Base-by-base conservation (phyloP, 2,113 vertebrate genomes). In the Hydropotes inermis region DNA sequence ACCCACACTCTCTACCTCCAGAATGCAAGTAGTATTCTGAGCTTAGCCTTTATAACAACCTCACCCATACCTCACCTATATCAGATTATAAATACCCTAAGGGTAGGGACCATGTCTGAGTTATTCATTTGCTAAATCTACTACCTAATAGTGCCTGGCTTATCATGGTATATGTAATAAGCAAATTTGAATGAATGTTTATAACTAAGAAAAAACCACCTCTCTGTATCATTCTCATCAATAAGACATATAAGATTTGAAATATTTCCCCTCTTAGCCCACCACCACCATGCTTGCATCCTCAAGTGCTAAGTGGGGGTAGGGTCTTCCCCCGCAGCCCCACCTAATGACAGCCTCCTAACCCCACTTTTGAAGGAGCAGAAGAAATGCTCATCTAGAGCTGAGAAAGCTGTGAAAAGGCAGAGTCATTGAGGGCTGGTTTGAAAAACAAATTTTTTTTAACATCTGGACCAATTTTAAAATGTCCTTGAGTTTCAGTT, bases 381-480 rank as follows among this genome's bases (percentile, higher is more conserved):
- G 28, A 58, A 74, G 10, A 89, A 81, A 47, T 0, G 3, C 3
- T 91, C 4, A 39, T n/a, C 36, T 84, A 84, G 13, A 67, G 87
- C 2, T 45, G 10, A 60, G 33, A 96, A 95, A 58, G 70, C 55
- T 92, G 2, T 50, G 67, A 76, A 94, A 87, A 83, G 12, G 16
- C 74, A 60, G 43, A 61, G 16, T 92, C 50, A 83, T 57, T 82
- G 52, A 83, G 23, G 67, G 82, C 19, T 60, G 27, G 13, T 76
- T 74, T 74, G 43, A 25, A 93, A n/a, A 93, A 52, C n/a, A 17
- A 45, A 43, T 43, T 52, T 61, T 55, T 87, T n/a, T 84, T 33
- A 94, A 89, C 45, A 98, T 90, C 87, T 92, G 82, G 93, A 78
- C 43, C 87, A 54, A 82, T 76, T 97, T 39, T 54, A 16, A 97